These are phyloP conservation scores for Octodon degus DNA, from an alignment of 2,113 vertebrate genomes.

Conservation along the genomic window DNA sequence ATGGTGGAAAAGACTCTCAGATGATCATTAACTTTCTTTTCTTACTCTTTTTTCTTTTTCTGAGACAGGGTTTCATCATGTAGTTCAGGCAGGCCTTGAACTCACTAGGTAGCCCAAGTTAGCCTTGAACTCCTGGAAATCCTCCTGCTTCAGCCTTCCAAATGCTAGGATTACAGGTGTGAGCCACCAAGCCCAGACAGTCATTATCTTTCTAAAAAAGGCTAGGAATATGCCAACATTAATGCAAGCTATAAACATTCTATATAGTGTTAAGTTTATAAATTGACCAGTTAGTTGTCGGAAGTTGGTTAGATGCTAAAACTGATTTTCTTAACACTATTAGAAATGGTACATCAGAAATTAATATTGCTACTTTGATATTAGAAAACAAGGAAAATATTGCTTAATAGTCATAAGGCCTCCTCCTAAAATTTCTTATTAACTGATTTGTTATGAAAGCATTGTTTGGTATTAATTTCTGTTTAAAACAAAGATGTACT, in stretches of 20 bases:
- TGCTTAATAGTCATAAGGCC: conserved; percentile 66
- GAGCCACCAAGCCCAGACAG: background rate
- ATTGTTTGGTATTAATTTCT: conserved; percentile 39
- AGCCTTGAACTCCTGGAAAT: background rate
- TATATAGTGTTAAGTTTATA: background rate
- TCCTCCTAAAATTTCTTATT: conserved; percentile 57
- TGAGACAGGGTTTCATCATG: background rate
- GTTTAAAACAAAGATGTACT: conserved; percentile 54
- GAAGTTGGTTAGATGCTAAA: conserved; percentile 36
- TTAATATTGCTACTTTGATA: conserved; percentile 44
- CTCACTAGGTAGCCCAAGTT: background rate
- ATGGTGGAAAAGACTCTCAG: conserved; percentile 54
- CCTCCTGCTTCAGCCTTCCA: background rate
- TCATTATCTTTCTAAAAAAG: conserved; percentile 49
- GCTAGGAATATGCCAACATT: background rate
- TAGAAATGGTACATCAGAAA: conserved; percentile 45
- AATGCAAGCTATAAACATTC: conserved; percentile 29
- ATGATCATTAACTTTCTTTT: background rate
- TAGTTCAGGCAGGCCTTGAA: background rate
- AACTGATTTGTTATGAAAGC: conserved; percentile 37
- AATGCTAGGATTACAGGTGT: background rate
- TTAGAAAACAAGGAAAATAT: conserved; percentile 57
- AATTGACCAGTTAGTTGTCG: background rate
- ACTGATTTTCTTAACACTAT: conserved; percentile 32
- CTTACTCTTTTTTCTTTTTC: background rate